Evolutionary conservation across 2,888 invertebrate species (phyloP).

Genomic region (Netelia fuscicornis): DNA sequence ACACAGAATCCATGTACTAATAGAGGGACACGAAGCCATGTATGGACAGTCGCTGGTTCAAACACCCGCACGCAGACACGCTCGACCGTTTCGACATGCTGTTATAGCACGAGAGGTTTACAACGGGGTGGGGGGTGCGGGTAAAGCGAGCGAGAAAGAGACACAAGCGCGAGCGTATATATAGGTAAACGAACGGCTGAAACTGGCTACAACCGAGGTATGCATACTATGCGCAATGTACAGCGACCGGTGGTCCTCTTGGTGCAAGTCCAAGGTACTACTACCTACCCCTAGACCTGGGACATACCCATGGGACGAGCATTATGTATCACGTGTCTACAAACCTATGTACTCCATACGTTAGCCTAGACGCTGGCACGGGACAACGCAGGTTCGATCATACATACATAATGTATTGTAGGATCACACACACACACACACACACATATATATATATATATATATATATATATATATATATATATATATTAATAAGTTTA

Average conservation of each 20-base stretch:
- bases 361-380: constrained; percentile 37
- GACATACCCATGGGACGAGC: constrained; percentile 47
- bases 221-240: constrained; percentile 16
- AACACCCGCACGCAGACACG: constrained; percentile 5
- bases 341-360: constrained; percentile 44
- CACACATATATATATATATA: too few relatives aligned
- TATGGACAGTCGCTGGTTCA: constrained; percentile 28
- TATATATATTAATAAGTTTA: constrained; percentile 5
- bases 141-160: constrained; percentile 18
- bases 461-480: neutral
- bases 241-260: constrained; percentile 13
- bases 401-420: constrained; percentile 7
- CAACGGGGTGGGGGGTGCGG: neutral
- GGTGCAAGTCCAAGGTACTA: neutral
- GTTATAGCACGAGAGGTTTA: neutral
- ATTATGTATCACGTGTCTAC: constrained; percentile 58
- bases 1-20: constrained; percentile 29
- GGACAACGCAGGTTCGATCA: constrained; percentile 34
- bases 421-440: too few relatives aligned
- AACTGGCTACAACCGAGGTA: constrained; percentile 1
- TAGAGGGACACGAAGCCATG: constrained; percentile 19
- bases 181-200: neutral
- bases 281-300: neutral
- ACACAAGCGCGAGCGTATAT: neutral
- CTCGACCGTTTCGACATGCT: constrained; percentile 17